Conservation (phyloP, 2,113 vertebrate genomes). For the Paraplagusia blochii region DNA sequence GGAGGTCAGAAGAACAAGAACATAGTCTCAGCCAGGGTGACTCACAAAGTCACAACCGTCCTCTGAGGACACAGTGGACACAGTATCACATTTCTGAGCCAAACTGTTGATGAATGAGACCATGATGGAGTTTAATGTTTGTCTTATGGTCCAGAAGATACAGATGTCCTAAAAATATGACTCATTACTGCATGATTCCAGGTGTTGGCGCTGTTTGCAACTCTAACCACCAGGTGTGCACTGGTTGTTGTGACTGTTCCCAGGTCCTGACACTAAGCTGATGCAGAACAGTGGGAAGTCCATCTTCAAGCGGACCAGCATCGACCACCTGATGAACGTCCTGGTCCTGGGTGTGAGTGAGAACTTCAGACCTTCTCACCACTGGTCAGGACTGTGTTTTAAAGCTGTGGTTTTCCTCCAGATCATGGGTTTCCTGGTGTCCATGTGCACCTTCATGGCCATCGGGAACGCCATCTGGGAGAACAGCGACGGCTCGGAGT, state of each 20-base stretch:
- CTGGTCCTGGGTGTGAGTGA: conserved; percentile 85
- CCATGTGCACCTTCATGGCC: conserved; percentile 85
- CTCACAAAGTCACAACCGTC: too few species aligned
- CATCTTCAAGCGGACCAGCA: conserved; percentile 85
- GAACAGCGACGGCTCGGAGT: conserved; percentile 75
- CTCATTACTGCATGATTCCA: too few species aligned
- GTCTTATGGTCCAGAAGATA: too few species aligned
- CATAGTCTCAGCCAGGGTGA: too few species aligned
- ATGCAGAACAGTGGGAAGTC: conserved; percentile 95
- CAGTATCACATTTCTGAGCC: too few species aligned
- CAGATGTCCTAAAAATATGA: too few species aligned
- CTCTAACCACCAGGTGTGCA: too few species aligned
- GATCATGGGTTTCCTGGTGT: conserved; percentile 87
- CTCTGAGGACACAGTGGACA: too few species aligned
- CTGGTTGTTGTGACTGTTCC: not conserved
- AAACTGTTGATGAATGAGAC: too few species aligned
- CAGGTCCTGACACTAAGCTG: conserved; percentile 90
- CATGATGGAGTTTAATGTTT: too few species aligned
- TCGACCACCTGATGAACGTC: conserved; percentile 89
- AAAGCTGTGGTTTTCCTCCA: conserved; percentile 43
- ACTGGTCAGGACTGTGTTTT: too few species aligned
- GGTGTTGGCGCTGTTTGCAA: too few species aligned
- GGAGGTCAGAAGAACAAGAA: conserved; percentile 76
- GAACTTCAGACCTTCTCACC: not conserved
- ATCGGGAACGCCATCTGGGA: conserved; percentile 89